Evolutionary conservation across 2,888 invertebrate species (phyloP), one percentile per base, ranked within the genome.

Genomic region (Ethmia dodecea): DNA sequence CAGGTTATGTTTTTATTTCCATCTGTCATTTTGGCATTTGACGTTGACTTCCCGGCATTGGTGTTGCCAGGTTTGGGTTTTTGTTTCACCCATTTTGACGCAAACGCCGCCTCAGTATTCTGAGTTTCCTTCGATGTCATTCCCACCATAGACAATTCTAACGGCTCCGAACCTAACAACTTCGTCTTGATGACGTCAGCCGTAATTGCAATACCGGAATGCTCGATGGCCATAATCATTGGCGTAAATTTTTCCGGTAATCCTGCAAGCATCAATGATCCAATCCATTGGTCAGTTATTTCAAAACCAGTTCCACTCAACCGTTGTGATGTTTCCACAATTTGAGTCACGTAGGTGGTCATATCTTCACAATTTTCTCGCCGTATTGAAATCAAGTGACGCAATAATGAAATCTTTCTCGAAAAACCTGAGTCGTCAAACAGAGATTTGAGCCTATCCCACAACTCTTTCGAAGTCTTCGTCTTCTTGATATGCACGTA

Each of bases 311-410:
- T 43, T 0, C 38, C 36, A 16, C 11, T 28, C 10, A 38, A 33
- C 24, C 18, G 36, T 13, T 43, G 43, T 6, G 38, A 33, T 10
- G 36, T 43, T 12, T 43, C 43, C 1, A 43, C 30, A 1, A 43
- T 14, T 13, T 35, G 40, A 6, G 40, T 43, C n/a, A 43, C 40
- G 15, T 43, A 46, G 2, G 27, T 15, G 9, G 39, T 40, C 43
- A 43, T 43, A 1, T 38, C 34, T 12, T 40, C 38, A 31, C 43
- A 35, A 16, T 33, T 38, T 36, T 45, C 43, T 9, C 35, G 25
- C 13, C 40, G 34, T 22, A 45, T 31, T 5, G 40, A 42, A 13
- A 42, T 42, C 5, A 42, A 15, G n/a, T 28, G 24, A n/a, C 39
- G 29, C 15, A 42, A 27, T 13, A 42, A 22, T 12, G 31, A 26